Conservation (phyloP, 2,888 invertebrate genomes). For the Bellardia bayeri region DNA sequence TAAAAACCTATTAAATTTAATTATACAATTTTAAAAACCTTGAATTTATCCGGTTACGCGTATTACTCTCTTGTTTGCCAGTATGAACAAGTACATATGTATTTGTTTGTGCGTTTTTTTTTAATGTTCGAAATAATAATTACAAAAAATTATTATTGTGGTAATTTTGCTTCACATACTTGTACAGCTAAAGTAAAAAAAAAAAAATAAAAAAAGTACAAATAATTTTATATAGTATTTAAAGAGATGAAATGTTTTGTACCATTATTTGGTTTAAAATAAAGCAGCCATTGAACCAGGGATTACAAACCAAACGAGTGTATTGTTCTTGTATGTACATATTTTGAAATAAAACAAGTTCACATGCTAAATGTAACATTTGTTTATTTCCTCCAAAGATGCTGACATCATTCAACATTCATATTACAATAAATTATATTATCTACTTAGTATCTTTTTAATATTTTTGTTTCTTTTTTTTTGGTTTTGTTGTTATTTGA, state of each 20-base stretch:
- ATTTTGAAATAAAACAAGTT: constrained; percentile 65
- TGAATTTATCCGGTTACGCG: constrained; percentile 61
- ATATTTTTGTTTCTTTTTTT: neutral
- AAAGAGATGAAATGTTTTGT: constrained; percentile 3
- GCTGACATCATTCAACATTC: constrained; percentile 69
- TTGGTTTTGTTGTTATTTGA: constrained; percentile 4
- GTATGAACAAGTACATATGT: constrained; percentile 15
- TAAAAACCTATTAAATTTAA: constrained; percentile 49
- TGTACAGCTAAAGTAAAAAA: neutral
- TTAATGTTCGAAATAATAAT: constrained; percentile 27
- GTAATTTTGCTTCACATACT: constrained; percentile 15
- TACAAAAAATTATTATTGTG: constrained; percentile 17
- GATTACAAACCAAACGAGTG: neutral
- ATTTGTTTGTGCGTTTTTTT: neutral
- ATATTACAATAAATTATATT: constrained; percentile 43
- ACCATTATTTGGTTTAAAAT: neutral
- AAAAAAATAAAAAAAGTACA: neutral
- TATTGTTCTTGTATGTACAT: constrained; percentile 21
- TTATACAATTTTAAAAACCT: constrained; percentile 54
- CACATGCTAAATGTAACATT: constrained; percentile 25
- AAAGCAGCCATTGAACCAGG: constrained; percentile 61
- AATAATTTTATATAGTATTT: neutral
- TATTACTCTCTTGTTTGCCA: constrained; percentile 20
- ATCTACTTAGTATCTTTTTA: constrained; percentile 45
- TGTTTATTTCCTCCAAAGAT: constrained; percentile 47